Evolutionary conservation across 2,113 vertebrate species (phyloP).

Genomic region (Aphyosemion australe): DNA sequence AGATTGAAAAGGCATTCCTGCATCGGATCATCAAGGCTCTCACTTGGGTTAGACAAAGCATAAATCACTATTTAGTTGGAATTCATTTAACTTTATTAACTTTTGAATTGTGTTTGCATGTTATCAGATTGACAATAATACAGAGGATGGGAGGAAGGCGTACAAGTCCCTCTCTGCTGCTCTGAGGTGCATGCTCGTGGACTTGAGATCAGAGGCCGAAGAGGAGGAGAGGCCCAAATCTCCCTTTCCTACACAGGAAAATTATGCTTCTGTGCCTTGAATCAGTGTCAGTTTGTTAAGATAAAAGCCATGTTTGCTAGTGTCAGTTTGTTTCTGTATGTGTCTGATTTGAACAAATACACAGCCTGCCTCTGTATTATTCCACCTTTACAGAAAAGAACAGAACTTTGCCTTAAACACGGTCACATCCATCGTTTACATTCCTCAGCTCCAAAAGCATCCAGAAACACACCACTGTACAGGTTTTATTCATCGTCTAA

Average conservation of each 20-base stretch:
- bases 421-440: slow-evolving; percentile 18
- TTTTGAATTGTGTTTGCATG: slow-evolving; percentile 35
- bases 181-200: slow-evolving; percentile 81
- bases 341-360: neutral
- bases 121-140: slow-evolving; percentile 79
- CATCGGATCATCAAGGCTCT: slow-evolving; percentile 86
- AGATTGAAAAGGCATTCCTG: slow-evolving; percentile 88
- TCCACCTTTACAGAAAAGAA: slow-evolving; percentile 22
- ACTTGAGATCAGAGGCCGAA: slow-evolving; percentile 76
- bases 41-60: slow-evolving; percentile 83
- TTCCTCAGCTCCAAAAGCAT: slow-evolving; percentile 19
- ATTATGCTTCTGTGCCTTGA: slow-evolving; percentile 56
- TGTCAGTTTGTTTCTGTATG: neutral
- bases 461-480: neutral
- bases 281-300: neutral
- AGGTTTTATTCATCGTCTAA: neutral
- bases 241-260: neutral
- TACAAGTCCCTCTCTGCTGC: slow-evolving; percentile 82
- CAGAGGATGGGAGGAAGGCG: slow-evolving; percentile 78
- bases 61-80: neutral
- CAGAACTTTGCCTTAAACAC: slow-evolving; percentile 47
- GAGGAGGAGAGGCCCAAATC: slow-evolving; percentile 31
- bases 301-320: neutral
- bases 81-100: neutral
- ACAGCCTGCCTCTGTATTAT: slow-evolving; percentile 15